These are phyloP conservation scores for Amphiprion clarkii DNA, from an alignment of 2,797 vertebrate genomes.

Conservation along the genomic window DNA sequence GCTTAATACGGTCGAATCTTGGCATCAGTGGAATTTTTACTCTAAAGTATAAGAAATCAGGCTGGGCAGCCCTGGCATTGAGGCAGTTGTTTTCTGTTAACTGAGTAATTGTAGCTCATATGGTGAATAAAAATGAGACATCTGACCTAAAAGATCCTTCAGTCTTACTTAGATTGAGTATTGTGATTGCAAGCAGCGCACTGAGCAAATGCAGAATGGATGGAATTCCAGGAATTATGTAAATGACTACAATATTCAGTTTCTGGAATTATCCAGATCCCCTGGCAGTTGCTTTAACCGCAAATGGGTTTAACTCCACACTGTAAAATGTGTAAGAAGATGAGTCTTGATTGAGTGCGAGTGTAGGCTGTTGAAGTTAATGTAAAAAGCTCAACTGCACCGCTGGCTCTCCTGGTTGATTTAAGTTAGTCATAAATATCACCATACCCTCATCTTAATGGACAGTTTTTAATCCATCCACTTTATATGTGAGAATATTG, in stretches of 20 bases:
- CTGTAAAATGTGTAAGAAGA: background rate
- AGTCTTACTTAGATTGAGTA: no score
- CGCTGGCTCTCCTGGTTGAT: background rate
- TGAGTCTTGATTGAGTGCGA: background rate
- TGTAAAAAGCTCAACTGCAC: slow-evolving; percentile 4
- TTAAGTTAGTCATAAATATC: background rate
- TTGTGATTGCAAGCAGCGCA: no score
- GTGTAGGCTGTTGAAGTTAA: background rate
- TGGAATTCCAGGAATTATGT: background rate
- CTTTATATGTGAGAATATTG: background rate
- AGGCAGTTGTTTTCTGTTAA: no score
- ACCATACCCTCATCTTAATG: background rate
- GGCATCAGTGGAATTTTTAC: no score
- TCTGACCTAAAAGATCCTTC: no score
- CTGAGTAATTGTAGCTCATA: no score
- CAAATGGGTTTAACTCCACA: background rate
- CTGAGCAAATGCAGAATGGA: no score
- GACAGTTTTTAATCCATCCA: background rate
- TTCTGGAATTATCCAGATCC: background rate
- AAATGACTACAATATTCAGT: background rate
- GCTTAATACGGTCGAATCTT: no score
- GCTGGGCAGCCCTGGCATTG: no score
- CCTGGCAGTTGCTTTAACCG: background rate
- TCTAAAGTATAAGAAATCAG: no score
- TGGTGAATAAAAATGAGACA: no score